Evolutionary conservation across 1,140 invertebrate genomes (phyloP).

Genomic region (Archegozetes longisetosus): DNA sequence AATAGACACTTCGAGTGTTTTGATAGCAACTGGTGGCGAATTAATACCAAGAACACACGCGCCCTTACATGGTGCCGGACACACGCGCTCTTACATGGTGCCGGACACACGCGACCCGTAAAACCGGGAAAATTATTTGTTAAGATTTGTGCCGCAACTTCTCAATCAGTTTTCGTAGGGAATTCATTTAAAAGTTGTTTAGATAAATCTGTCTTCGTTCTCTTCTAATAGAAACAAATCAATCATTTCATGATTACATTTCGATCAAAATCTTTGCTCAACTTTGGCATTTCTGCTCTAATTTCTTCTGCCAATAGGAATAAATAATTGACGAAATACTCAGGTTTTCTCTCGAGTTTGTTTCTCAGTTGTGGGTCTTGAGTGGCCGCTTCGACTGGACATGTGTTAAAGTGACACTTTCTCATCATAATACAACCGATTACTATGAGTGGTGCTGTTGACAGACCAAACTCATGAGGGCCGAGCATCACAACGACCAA

Average conservation of each 20-base stretch:
- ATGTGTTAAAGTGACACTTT: conserved; percentile 98
- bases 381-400: conserved; percentile 94
- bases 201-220: conserved; percentile 57
- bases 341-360: conserved; percentile 93
- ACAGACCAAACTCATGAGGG: conserved; percentile 96
- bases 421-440: conserved; percentile 99
- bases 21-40: conserved; percentile 90
- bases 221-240: conserved; percentile 62
- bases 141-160: conserved; percentile 60
- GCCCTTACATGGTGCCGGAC: conserved; percentile 96
- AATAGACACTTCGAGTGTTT: conserved; percentile 97
- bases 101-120: too few relatives aligned
- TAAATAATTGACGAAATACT: conserved; percentile 93
- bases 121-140: conserved; percentile 99
- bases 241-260: conserved; percentile 82
- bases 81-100: too few relatives aligned
- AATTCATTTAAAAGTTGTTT: conserved; percentile 76
- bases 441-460: conserved; percentile 90
- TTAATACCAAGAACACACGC: conserved; percentile 93
- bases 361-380: conserved; percentile 82
- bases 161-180: conserved; percentile 69
- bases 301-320: conserved; percentile 96
- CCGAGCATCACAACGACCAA: conserved; percentile 88
- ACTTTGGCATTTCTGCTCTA: conserved; percentile 64
- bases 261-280: conserved; percentile 49